Evolutionary conservation across 2,888 invertebrate species (phyloP), one percentile per base, ranked within the genome.

Genomic region (Eristalis pertinax): DNA sequence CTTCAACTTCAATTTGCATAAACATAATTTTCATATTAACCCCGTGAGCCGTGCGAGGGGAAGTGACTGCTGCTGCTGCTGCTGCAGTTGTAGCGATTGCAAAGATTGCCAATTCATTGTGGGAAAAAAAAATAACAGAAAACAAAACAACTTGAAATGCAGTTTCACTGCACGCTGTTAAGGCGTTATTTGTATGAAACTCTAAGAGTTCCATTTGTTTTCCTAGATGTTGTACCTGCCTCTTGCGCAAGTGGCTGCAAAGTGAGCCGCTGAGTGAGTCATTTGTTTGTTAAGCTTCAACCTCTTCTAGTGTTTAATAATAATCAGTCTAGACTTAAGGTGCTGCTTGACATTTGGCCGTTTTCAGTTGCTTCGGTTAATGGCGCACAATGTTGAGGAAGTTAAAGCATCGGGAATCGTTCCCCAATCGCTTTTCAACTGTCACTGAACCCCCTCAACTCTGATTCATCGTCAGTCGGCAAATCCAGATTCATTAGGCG

Each of bases 11-110:
- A 84, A 90, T 90, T 90, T 90, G 90, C 90, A 90, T 90, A 89
- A 90, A 90, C 90, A 90, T 89, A 89, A 89, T 90, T 90, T 90
- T 90, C 88, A 89, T 89, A 89, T 90, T 90, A 90, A 90, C 89
- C 89, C 88, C 88, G 70, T 63, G 38, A 26, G 72, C 50, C 19
- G 50, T 50, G 19, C 4, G 64, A 56, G 38, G 29, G 65, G 64
- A 56, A 19, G 26, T 2, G 7, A 11, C 2, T 70, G 65, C 35
- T 43, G 29, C 22, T 4, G 43, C 7, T 62, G 69, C 19, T 5
- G 50, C 19, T n/a, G 43, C 43, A 43, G 50, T 19, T 50, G 19
- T 19, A 19, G 19, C 19, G 80, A 80, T 84, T 76, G 80, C 67
- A 84, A 72, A 84, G 84, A 84, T 84, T 79, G 80, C 64, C 65